phyloP scores from a whole-genome alignment of 2,797 vertebrate genomes.

The Phataginus tricuspis region DNA sequence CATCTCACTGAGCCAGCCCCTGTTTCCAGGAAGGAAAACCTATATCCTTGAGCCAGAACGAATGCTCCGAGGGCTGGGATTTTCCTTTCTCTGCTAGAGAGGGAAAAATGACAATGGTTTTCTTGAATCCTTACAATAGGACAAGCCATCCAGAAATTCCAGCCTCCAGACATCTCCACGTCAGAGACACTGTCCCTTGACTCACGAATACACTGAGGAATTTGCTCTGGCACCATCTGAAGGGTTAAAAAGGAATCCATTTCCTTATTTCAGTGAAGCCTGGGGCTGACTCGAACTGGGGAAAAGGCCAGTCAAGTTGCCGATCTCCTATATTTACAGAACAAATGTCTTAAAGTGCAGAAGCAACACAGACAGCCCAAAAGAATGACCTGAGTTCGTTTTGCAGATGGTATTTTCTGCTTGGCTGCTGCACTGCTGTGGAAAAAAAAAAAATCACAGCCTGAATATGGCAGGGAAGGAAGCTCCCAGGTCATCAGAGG shows the following conservation, averaged over 20 bases:
- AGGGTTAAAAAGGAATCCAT: not conserved
- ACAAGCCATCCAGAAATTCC: conserved; percentile 12
- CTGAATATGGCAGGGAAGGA: not conserved
- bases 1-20: not conserved
- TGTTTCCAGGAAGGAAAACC: conserved; percentile 37
- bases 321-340: conserved; percentile 4
- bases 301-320: not conserved
- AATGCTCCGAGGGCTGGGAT: not conserved
- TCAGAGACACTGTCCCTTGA: not conserved
- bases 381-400: not conserved
- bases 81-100: conserved; percentile 35
- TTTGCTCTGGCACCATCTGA: not conserved
- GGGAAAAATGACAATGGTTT: not conserved
- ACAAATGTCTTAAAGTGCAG: not conserved
- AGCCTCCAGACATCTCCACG: not conserved
- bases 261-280: not conserved
- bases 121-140: not conserved
- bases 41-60: not conserved
- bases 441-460: not conserved
- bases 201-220: not conserved
- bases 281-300: not conserved
- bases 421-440: not conserved
- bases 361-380: not conserved
- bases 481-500: not conserved
- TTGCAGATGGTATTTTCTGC: not conserved